Conservation (phyloP, 1,140 invertebrate genomes). For the Drosophila paulistorum region DNA sequence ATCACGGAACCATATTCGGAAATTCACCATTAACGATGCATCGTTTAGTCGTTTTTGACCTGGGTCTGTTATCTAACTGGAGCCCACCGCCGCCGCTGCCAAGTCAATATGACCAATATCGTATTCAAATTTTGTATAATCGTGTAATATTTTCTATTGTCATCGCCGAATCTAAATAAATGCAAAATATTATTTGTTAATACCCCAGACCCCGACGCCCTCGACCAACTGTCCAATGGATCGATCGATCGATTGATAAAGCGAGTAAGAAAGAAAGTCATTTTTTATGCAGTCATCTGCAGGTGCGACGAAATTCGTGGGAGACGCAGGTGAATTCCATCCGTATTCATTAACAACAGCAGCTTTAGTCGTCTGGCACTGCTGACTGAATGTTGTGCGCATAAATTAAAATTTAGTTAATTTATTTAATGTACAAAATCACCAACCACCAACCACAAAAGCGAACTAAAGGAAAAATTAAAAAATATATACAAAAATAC, state of each 20-base stretch:
- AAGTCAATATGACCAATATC: constrained; percentile 32
- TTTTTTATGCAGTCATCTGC: constrained; percentile 42
- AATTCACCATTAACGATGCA: constrained; percentile 62
- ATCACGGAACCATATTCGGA: constrained; percentile 67
- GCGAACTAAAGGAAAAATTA: constrained; percentile 23
- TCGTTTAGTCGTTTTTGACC: constrained; percentile 3
- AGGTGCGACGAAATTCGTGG: constrained; percentile 27
- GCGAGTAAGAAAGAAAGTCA: constrained; percentile 63
- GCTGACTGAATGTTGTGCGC: constrained; percentile 32
- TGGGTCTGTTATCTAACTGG: constrained; percentile 61
- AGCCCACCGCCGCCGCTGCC: not conserved
- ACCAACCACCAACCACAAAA: constrained; percentile 25
- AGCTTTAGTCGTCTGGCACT: constrained; percentile 31
- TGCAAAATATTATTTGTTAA: constrained; percentile 74
- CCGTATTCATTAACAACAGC: constrained; percentile 58
- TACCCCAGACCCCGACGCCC: constrained; percentile 20
- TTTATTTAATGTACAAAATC: constrained; percentile 42
- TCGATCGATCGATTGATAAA: constrained; percentile 26
- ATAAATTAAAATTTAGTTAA: constrained; percentile 53
- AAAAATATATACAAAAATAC: constrained; percentile 18
- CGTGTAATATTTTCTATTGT: constrained; percentile 59
- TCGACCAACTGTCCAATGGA: not conserved
- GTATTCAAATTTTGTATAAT: constrained; percentile 66
- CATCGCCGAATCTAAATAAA: constrained; percentile 57
- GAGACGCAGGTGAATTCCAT: constrained; percentile 18